Evolutionary conservation across 2,113 vertebrate genomes (phyloP).

Genomic region (Silurus glanis): DNA sequence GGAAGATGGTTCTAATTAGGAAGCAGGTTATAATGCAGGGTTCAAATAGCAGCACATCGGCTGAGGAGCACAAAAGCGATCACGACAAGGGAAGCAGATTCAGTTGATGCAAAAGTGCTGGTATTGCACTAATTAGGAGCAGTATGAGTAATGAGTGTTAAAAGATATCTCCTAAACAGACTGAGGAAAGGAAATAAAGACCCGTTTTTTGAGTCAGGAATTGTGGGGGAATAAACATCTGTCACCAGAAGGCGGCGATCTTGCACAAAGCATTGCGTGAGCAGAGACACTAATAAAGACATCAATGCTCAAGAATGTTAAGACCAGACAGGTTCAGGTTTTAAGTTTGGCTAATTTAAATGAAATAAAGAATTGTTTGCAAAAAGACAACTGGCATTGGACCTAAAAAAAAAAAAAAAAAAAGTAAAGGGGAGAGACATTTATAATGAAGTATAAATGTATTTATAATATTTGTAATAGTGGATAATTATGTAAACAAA

Average conservation of each 20-base stretch:
- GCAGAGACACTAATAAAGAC: not conserved
- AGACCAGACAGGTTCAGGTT: not conserved
- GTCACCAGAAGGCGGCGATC: conserved; percentile 49
- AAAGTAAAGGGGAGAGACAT: not conserved
- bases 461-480: not conserved
- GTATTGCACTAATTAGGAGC: conserved; percentile 58
- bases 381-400: not conserved
- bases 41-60: conserved; percentile 64
- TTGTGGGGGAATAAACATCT: not conserved
- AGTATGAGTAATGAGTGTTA: conserved; percentile 53
- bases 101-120: conserved; percentile 51
- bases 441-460: not conserved
- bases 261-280: conserved; percentile 33
- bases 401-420: not conserved
- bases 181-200: not conserved
- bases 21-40: conserved; percentile 58
- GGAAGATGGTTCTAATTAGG: conserved; percentile 74
- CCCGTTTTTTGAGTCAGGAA: not conserved
- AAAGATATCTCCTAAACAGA: conserved; percentile 39
- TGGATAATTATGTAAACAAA: not conserved
- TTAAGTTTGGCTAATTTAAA: not conserved
- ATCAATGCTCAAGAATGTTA: not conserved
- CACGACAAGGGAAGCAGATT: conserved; percentile 51
- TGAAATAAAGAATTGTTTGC: not conserved
- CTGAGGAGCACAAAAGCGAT: conserved; percentile 61